Evolutionary conservation across 2,888 invertebrate genomes (phyloP).

Genomic region (Polyommatus iphigenia): DNA sequence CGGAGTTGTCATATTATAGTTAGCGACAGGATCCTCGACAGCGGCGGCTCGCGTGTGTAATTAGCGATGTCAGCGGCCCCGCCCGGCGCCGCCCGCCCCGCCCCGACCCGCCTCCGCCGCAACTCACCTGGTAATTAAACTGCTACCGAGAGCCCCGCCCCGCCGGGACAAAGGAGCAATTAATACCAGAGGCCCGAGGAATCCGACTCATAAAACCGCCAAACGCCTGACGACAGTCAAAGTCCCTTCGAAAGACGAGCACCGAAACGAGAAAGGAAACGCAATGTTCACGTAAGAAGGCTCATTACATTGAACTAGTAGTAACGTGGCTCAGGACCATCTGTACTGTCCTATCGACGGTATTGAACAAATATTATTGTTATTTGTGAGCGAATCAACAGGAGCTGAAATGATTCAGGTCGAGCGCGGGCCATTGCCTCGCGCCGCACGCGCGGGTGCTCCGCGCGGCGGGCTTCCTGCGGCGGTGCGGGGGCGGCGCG

Average conservation of each 20-base stretch:
- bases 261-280: neutral
- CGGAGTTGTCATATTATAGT: neutral
- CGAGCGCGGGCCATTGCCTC: slow-evolving; percentile 34
- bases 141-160: neutral
- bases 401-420: slow-evolving; percentile 8
- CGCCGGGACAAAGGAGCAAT: neutral
- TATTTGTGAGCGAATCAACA: neutral
- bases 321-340: neutral
- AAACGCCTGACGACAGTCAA: neutral
- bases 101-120: neutral
- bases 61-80: slow-evolving; percentile 3
- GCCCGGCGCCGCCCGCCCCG: neutral
- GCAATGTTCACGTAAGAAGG: neutral
- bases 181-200: neutral
- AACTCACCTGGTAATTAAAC: neutral
- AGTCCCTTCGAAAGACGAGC: neutral
- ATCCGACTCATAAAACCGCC: neutral
- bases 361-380: neutral
- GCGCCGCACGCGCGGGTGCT: slow-evolving; percentile 36
- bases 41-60: neutral
- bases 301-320: too few relatives aligned
- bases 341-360: neutral
- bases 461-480: slow-evolving; percentile 38
- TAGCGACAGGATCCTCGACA: neutral
- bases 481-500: slow-evolving; percentile 37